Base-by-base conservation (phyloP, 2,797 vertebrate genomes). In the Pangasius djambal region DNA sequence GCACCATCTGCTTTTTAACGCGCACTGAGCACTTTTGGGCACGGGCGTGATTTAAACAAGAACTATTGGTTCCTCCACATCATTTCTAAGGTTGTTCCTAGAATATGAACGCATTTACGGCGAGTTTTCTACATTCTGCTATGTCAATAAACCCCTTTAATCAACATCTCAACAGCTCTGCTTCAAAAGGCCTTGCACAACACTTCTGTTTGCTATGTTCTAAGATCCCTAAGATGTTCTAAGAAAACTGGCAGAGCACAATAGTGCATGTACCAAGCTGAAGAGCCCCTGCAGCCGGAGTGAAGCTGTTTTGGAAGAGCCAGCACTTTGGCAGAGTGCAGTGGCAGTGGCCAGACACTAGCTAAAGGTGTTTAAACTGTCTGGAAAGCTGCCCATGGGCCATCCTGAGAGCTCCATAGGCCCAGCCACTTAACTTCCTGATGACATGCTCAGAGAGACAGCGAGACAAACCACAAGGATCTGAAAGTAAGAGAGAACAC, bases 371-470 rank as follows among this genome's bases (percentile, higher is more conserved):
- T 89, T 85, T 89, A 91, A 89, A 89, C 88, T 87, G 85, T 86
- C 86, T 90, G 88, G 86, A 89, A 91, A 88, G 86, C 87, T 88
- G 91, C 77, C 87, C 83, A 61, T 84, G 70, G 50, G 70, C 91
- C 86, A 78, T 40, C 87, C 59, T 77, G 55, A 85, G 77, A 88
- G 83, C 87, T 77, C 50, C 77, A 69, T 86, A 89, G 91, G 84
- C 85, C 78, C 55, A 1, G 57, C 77, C 90, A 92, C 85, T 92
- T 90, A 91, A 89, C 86, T 90, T 89, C 91, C 89, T 72, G 63
- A 90, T 86, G 82, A 90, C 70, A 87, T 22, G 18, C 57, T 75
- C 67, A 86, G 52, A 40, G n/a, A 84, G 13, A 77, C 25, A 74
- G 9, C 31, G 34, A 40, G 40, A 86, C 20, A 88, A 67, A 52